These are phyloP conservation scores for Parascotia fuliginaria DNA, from an alignment of 2,888 invertebrate species.

Conservation along the genomic window DNA sequence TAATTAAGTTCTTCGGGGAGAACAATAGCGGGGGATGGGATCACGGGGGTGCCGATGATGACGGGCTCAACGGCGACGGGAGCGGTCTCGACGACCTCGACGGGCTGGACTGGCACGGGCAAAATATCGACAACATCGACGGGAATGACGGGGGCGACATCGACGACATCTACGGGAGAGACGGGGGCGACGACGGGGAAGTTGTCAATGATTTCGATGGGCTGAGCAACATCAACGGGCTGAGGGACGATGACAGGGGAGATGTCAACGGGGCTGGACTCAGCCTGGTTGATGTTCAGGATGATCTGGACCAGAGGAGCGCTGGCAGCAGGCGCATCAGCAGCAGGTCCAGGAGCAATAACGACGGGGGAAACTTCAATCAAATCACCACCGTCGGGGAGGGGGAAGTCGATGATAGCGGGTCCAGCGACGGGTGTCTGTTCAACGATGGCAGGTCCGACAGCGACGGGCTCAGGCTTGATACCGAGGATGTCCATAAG, in stretches of 20 bases:
- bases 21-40: constrained; percentile 40
- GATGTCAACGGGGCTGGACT: constrained; percentile 19
- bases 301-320: constrained; percentile 53
- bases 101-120: constrained; percentile 11
- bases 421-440: constrained; percentile 39
- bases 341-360: constrained; percentile 12
- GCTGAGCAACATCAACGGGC: constrained; percentile 6
- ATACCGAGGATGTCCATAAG: constrained; percentile 23
- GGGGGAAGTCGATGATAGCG: constrained; percentile 34
- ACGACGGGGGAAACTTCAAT: no score
- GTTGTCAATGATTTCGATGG: neutral
- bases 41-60: constrained; percentile 26
- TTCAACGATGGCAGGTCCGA: constrained; percentile 41
- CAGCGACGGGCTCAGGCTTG: constrained; percentile 22
- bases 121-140: constrained; percentile 16
- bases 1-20: constrained; percentile 58
- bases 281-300: constrained; percentile 46
- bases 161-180: neutral
- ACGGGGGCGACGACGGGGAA: neutral
- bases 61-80: constrained; percentile 20
- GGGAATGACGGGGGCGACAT: neutral
- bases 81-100: constrained; percentile 7
- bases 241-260: constrained; percentile 9
- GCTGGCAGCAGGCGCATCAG: constrained; percentile 22
- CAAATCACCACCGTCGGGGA: constrained; percentile 6